A percentile compares a stretch with the other conserved stretches of the same genome.
Conservation (phyloP, 1,140 invertebrate genomes). For the Lordiphosa clarofinis region DNA sequence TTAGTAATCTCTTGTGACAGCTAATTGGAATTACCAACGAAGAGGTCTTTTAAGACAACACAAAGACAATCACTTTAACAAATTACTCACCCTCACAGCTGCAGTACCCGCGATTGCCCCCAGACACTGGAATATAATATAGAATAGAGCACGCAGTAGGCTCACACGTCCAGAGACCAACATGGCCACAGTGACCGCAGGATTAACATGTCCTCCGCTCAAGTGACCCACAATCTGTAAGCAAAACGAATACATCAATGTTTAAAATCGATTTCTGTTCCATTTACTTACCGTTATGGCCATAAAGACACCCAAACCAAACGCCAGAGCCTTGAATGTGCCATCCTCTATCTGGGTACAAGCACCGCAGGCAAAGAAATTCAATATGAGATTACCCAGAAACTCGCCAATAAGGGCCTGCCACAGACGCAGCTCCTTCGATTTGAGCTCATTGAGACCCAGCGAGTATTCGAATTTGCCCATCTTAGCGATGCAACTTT, state of each 20-base stretch:
- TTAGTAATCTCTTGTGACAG: no score
- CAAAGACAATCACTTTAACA: no score
- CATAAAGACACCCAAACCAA: conserved; percentile 91
- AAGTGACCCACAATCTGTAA: conserved; percentile 89
- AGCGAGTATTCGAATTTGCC: conserved; percentile 83
- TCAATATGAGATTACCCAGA: conserved; percentile 87
- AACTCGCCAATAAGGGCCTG: conserved; percentile 91
- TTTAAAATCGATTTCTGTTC: not conserved
- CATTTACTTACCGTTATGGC: conserved; percentile 84
- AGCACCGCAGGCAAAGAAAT: conserved; percentile 91
- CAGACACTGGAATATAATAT: conserved; percentile 90
- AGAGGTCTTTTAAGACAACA: no score
- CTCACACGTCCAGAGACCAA: conserved; percentile 89
- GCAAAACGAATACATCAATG: not conserved
- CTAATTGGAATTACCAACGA: no score
- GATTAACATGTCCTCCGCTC: conserved; percentile 95
- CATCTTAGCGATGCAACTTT: conserved; percentile 47
- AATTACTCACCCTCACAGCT: conserved; percentile 80
- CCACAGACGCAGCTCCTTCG: conserved; percentile 83
- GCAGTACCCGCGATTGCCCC: conserved; percentile 92
- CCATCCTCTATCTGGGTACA: conserved; percentile 82
- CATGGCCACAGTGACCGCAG: conserved; percentile 91
- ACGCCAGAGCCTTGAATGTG: conserved; percentile 90
- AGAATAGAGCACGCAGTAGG: conserved; percentile 87
- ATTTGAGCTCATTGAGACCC: conserved; percentile 85